Conservation (phyloP, 2,797 vertebrate genomes). For the Pangasius mekongensis region DNA sequence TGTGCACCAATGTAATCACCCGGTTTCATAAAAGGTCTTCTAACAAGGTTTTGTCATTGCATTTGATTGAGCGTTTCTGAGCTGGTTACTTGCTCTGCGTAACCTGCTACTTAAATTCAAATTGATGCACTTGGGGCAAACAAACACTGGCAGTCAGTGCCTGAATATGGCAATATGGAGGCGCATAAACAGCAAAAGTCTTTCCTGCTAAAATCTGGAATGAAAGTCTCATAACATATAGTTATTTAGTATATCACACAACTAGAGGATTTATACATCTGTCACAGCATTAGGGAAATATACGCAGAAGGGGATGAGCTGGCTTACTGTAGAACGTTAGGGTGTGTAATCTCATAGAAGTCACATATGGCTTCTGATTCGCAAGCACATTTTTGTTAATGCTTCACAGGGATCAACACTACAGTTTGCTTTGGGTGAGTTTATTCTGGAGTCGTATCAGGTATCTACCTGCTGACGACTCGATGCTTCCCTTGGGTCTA, state of each 20-base stretch:
- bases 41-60: neutral
- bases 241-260: constrained; percentile 26
- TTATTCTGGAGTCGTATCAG: constrained; percentile 13
- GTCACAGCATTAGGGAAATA: constrained; percentile 22
- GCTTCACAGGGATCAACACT: constrained; percentile 6
- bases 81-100: neutral
- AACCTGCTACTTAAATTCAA: neutral
- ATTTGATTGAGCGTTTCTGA: neutral
- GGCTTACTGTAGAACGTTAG: constrained; percentile 45
- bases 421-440: neutral
- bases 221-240: constrained; percentile 40
- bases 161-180: constrained; percentile 24
- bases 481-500: constrained; percentile 9
- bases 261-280: constrained; percentile 28
- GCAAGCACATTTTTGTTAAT: constrained; percentile 16
- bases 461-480: constrained; percentile 19
- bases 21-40: neutral
- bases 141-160: constrained; percentile 1
- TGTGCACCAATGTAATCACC: neutral
- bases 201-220: constrained; percentile 44
- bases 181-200: constrained; percentile 22
- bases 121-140: constrained; percentile 20
- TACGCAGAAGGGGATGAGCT: constrained; percentile 37
- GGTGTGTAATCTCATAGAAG: constrained; percentile 27
- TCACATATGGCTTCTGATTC: constrained; percentile 35